phyloP scores from a whole-genome alignment of 2,113 vertebrate species.

The Stomatorhinus ivindoensis region DNA sequence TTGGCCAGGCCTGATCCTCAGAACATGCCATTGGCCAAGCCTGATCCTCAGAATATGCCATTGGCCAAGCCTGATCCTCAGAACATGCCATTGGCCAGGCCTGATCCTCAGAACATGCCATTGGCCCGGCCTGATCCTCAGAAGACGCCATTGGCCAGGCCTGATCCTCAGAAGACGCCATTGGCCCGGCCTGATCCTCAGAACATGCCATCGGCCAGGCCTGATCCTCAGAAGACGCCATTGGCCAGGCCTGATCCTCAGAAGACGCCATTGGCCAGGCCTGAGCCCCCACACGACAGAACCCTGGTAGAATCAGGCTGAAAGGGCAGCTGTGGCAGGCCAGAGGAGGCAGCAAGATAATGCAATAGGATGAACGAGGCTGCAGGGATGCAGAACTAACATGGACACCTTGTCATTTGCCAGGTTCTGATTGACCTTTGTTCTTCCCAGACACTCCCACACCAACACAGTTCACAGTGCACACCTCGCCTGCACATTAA shows the following conservation, averaged over 20 bases:
- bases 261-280: not conserved
- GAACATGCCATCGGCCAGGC: not conserved
- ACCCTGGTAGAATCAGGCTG: slow-evolving; percentile 16
- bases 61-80: too few species aligned
- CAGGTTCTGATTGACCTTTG: not conserved
- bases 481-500: not conserved
- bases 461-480: not conserved
- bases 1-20: too few species aligned
- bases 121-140: too few species aligned
- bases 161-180: not conserved
- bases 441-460: not conserved
- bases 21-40: too few species aligned
- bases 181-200: not conserved
- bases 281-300: not conserved
- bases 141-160: not conserved
- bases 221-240: not conserved
- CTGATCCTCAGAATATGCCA: too few species aligned
- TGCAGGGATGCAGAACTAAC: not conserved
- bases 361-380: slow-evolving; percentile 1
- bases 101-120: too few species aligned
- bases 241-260: not conserved
- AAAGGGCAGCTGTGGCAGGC: not conserved
- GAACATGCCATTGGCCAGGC: too few species aligned
- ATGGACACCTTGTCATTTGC: not conserved
- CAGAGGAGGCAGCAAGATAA: not conserved